Evolutionary conservation across 2,888 invertebrate genomes (phyloP).

Genomic region (Drosophila nr. perissopoda): DNA sequence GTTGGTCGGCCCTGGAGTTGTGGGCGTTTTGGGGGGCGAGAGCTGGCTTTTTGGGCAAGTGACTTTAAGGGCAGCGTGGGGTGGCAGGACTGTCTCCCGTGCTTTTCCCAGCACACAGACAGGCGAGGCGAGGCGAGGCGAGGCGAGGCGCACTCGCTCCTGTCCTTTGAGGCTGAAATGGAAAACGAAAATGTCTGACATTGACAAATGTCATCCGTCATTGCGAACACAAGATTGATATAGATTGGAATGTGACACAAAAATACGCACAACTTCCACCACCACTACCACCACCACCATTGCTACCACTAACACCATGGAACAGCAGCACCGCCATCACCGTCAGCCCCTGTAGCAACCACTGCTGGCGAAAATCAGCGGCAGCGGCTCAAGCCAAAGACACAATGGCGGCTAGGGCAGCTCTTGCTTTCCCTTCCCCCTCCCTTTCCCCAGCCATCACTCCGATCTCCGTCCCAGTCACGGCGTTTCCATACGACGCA

Average conservation of each 20-base stretch:
- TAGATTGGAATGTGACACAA: slow-evolving; percentile 86
- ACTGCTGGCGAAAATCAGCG: slow-evolving; percentile 33
- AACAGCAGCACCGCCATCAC: slow-evolving; percentile 22
- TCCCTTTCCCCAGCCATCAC: background rate
- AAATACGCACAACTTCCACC: slow-evolving; percentile 80
- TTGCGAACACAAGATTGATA: slow-evolving; percentile 86
- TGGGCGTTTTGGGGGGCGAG: slow-evolving; percentile 37
- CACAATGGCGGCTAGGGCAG: slow-evolving; percentile 65
- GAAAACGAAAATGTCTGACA: slow-evolving; percentile 85
- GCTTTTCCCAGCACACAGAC: slow-evolving; percentile 23
- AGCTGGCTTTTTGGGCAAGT: slow-evolving; percentile 58
- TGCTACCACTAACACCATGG: slow-evolving; percentile 15
- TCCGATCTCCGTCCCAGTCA: background rate
- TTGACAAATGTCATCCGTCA: slow-evolving; percentile 86
- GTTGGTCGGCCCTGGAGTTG: slow-evolving; percentile 15
- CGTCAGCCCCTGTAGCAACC: slow-evolving; percentile 48
- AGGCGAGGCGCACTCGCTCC: slow-evolving; percentile 46
- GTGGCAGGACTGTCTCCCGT: slow-evolving; percentile 32
- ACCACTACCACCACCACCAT: slow-evolving; percentile 34
- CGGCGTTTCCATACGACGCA: slow-evolving; percentile 54
- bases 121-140: slow-evolving; percentile 5
- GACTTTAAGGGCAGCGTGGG: slow-evolving; percentile 64
- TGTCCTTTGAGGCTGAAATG: slow-evolving; percentile 79
- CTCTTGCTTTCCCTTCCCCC: slow-evolving; percentile 27
- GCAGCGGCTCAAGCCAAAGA: slow-evolving; percentile 42